Conservation (phyloP, 2,888 invertebrate genomes). For the Eristalis tenax region DNA sequence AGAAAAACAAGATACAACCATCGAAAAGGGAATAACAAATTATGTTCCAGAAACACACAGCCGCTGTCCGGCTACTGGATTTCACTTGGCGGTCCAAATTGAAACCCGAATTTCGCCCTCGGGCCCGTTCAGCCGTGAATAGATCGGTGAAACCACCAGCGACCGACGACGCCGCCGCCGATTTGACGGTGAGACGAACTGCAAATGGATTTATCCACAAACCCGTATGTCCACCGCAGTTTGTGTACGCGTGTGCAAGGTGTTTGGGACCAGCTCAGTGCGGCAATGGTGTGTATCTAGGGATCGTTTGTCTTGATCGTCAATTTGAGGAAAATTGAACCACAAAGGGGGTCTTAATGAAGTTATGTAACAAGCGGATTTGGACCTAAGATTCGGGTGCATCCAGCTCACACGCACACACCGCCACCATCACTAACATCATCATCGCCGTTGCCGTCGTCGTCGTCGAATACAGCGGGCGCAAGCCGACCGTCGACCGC, state of each 20-base stretch:
- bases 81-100: conserved; percentile 46
- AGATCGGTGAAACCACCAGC: conserved; percentile 24
- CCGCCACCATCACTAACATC: not conserved
- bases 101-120: conserved; percentile 54
- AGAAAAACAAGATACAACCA: not conserved
- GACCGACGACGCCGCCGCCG: conserved; percentile 38
- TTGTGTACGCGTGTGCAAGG: no score
- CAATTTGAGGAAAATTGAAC: conserved; percentile 29
- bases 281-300: not conserved
- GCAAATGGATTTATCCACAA: not conserved
- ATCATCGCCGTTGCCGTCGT: no score
- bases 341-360: conserved; percentile 31
- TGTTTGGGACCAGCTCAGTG: not conserved
- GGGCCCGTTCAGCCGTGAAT: conserved; percentile 50
- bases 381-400: not conserved
- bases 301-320: not conserved
- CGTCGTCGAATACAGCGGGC: no score
- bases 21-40: conserved; percentile 53
- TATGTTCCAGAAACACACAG: conserved; percentile 40
- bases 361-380: conserved; percentile 20
- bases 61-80: conserved; percentile 55
- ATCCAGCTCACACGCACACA: not conserved
- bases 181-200: conserved; percentile 34
- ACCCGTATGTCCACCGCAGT: not conserved
- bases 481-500: not conserved